These are phyloP conservation scores for Hydrophis major DNA, from an alignment of 2,797 vertebrate genomes.

Conservation along the genomic window DNA sequence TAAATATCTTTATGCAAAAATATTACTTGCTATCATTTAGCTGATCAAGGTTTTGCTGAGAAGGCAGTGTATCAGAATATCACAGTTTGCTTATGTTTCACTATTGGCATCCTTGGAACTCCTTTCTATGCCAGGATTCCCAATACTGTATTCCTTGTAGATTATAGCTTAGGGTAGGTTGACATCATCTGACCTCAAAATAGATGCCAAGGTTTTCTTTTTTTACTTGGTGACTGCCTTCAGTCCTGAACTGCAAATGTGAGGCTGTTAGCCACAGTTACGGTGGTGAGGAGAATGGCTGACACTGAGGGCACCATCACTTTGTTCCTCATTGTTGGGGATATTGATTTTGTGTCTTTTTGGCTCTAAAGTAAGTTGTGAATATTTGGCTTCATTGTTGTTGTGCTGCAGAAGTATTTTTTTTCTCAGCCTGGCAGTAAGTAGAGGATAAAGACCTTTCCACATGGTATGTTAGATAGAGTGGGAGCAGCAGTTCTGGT, in stretches of 20 bases:
- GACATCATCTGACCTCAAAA: not conserved
- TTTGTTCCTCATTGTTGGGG: constrained; percentile 53
- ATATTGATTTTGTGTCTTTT: constrained; percentile 66
- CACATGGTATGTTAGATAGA: not conserved
- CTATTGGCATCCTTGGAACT: not conserved
- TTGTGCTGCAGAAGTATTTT: not conserved
- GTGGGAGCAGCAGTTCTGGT: not conserved
- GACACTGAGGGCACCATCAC: constrained; percentile 39
- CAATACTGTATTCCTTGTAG: not conserved
- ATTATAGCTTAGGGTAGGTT: not conserved
- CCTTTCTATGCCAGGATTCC: not conserved
- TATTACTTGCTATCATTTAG: not conserved
- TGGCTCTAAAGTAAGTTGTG: constrained; percentile 48
- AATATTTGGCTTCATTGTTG: constrained; percentile 21
- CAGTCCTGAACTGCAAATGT: constrained; percentile 17
- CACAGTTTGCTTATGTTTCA: not conserved
- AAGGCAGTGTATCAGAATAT: not conserved
- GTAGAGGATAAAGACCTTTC: not conserved
- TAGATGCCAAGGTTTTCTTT: not conserved
- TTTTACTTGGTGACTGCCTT: constrained; percentile 20
- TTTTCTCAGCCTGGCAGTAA: not conserved
- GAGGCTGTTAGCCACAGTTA: constrained; percentile 40
- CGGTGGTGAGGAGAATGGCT: constrained; percentile 16
- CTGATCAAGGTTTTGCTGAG: not conserved
- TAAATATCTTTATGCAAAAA: not conserved